Conservation (phyloP, 1,140 invertebrate species). For the Oryctes rhinoceros region DNA sequence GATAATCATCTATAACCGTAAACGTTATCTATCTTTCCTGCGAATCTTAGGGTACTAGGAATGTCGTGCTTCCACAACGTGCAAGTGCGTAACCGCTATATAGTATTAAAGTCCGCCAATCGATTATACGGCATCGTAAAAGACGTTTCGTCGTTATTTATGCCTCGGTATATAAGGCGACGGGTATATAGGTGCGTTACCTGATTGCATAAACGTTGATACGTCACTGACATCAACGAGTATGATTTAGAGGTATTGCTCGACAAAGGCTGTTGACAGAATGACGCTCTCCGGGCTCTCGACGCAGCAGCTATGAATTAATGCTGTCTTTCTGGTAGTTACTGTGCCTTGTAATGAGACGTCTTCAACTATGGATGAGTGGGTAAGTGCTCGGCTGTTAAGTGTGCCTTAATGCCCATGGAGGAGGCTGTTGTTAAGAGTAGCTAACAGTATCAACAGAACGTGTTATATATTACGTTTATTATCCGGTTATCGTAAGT, state of each 20-base stretch:
- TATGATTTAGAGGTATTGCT: conserved; percentile 5
- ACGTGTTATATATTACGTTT: not conserved
- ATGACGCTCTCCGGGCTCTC: not conserved
- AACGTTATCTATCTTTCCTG: not conserved
- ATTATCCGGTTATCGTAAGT: too few relatives aligned
- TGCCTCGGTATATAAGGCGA: not conserved
- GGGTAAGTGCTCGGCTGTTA: conserved; percentile 12
- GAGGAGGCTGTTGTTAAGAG: not conserved
- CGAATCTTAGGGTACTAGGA: not conserved
- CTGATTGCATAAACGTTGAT: not conserved
- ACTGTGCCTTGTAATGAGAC: not conserved
- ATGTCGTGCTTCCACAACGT: too few relatives aligned
- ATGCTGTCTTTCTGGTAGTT: conserved; percentile 13
- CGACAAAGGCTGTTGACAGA: not conserved
- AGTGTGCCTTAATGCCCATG: not conserved
- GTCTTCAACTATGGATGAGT: not conserved
- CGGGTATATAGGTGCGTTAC: not conserved
- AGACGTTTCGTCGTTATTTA: conserved; percentile 8
- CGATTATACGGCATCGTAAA: conserved; percentile 4
- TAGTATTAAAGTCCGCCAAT: not conserved
- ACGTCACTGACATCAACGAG: conserved; percentile 2
- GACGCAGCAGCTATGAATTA: not conserved
- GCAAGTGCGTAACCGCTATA: not conserved
- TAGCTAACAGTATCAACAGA: conserved; percentile 1
- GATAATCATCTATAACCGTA: not conserved